phyloP scores from a whole-genome alignment of 2,113 vertebrate species.

The Plecotus auritus region DNA sequence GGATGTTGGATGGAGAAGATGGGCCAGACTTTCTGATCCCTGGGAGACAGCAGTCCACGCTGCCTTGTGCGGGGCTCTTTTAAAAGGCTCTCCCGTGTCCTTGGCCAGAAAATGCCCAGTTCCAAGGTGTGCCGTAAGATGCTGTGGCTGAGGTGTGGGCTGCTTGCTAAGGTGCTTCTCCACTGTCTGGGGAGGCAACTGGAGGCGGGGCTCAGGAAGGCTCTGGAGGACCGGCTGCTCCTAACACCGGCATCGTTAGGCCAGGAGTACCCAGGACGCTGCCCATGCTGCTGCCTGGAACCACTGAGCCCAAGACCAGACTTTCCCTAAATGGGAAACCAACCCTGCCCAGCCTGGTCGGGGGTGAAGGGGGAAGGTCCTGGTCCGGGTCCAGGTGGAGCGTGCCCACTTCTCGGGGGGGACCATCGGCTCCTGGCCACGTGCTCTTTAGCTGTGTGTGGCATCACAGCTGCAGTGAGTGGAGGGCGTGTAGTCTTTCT shows the following conservation, averaged over 20 bases:
- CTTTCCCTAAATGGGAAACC: neutral
- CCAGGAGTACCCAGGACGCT: neutral
- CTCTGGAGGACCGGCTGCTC: neutral
- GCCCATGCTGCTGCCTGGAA: neutral
- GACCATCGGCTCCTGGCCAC: neutral
- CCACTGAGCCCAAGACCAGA: neutral
- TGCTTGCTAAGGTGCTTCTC: fast-evolving
- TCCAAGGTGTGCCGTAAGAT: neutral
- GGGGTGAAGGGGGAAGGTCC: too few species aligned
- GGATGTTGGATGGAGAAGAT: fast-evolving
- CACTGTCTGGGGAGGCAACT: neutral
- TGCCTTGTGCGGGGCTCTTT: neutral
- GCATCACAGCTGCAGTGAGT: fast-evolving
- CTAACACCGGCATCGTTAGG: fast-evolving
- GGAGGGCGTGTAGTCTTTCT: fast-evolving
- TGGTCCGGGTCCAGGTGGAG: neutral
- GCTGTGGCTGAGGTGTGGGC: neutral
- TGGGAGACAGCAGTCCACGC: neutral
- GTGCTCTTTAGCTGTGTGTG: fast-evolving
- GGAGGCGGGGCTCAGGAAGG: fast-evolving
- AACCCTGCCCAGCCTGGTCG: neutral
- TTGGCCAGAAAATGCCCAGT: neutral
- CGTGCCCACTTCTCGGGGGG: fast-evolving
- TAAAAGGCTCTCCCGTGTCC: neutral
- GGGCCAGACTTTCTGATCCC: too few species aligned